Percentiles rank a stretch among this genome's conserved stretches.
Conservation (phyloP, 2,888 invertebrate genomes). For the Tachina grossa region DNA sequence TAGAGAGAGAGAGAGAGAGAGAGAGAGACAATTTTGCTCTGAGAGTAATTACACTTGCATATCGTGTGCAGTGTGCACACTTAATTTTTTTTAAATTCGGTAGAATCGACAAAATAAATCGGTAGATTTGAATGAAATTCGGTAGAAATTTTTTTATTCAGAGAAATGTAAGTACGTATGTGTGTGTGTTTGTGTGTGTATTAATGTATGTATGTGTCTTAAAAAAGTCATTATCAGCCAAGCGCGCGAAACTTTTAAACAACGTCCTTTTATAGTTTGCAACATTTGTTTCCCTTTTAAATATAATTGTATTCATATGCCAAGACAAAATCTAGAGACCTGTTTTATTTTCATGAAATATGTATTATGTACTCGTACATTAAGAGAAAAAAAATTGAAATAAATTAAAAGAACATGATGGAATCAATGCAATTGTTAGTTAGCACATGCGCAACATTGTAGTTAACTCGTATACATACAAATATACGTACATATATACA, state of each 20-base stretch:
- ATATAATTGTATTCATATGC: constrained; percentile 32
- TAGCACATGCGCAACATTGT: constrained; percentile 57
- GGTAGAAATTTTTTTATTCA: too few relatives aligned
- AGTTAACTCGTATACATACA: not conserved
- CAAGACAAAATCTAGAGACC: constrained; percentile 13
- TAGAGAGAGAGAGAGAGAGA: too few relatives aligned
- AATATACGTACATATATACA: too few relatives aligned
- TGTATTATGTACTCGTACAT: not conserved
- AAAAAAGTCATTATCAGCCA: constrained; percentile 42
- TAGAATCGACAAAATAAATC: too few relatives aligned
- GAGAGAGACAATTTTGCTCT: too few relatives aligned
- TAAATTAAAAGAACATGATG: constrained; percentile 22
- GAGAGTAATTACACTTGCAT: too few relatives aligned
- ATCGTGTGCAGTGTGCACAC: too few relatives aligned
- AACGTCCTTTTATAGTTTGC: constrained; percentile 46
- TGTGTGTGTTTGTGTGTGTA: too few relatives aligned
- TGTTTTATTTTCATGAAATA: constrained; percentile 30
- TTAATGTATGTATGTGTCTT: not conserved
- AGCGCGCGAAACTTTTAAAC: constrained; percentile 1
- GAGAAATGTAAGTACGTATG: too few relatives aligned
- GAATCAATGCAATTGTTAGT: constrained; percentile 37
- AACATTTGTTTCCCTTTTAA: constrained; percentile 11
- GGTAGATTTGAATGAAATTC: too few relatives aligned
- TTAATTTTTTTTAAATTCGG: too few relatives aligned
- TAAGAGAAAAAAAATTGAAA: not conserved